Evolutionary conservation across 2,113 vertebrate genomes (phyloP), one percentile per base, ranked within the genome.

Genomic region (Alosa alosa): DNA sequence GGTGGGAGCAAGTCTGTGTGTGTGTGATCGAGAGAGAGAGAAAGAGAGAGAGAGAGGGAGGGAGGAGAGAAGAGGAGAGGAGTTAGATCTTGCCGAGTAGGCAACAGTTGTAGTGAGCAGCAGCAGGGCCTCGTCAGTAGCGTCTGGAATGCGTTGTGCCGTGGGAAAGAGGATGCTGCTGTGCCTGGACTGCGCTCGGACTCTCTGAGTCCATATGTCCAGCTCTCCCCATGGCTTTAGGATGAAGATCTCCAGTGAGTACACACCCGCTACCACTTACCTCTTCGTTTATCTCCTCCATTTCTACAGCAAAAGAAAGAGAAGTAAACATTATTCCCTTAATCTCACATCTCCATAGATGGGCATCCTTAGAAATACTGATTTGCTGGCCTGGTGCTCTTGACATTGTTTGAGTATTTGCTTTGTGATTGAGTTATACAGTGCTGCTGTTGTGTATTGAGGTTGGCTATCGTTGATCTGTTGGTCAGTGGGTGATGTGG

Each of bases 181-280:
- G 92, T 90, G 89, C 81, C 91, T 85, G 81, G 81, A 88, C 87
- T 84, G 89, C 87, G 81, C 88, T 85, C 60, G 86, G 84, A 81
- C 89, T 82, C 85, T 86, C 84, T 90, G 84, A 81, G 88, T 90
- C 93, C 91, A 88, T 22, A 60, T 60, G 55, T 60, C 55, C 55
- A 60, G 55, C 20, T 84, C 13, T 60, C 11, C 39, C 78, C 84
- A 86, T 68, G 88, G 85, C 89, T 90, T 85, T 86, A 93, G 86
- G 84, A 96, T 95, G 95, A 95, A 92, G 92, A 92, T 92, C 88
- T 93, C 94, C 75, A 92, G 94, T 96, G 84, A 95, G 95, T 96
- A 93, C 55, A 46, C 15, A 41, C 0, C 10, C 31, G 0, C 31
- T 68, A 68, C n/a, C 25, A 31, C 64, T 68, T 0, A 88, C 86